Percentiles rank a stretch among this genome's conserved stretches.
phyloP scores from a whole-genome alignment of 1,140 invertebrate species.

The Eumaeus atala region DNA sequence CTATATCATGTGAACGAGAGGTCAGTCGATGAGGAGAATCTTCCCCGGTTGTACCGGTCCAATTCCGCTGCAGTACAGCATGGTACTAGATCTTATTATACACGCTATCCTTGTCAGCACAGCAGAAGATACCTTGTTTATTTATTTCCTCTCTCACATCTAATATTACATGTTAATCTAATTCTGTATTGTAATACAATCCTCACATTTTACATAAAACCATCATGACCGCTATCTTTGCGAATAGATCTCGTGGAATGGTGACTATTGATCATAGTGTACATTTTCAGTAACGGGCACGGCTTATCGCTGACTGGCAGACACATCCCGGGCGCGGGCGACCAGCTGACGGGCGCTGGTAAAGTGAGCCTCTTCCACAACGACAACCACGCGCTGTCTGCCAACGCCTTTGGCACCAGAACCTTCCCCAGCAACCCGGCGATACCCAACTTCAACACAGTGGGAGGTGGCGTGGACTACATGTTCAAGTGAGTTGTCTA shows the following conservation, averaged over 20 bases:
- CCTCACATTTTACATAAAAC: too few species aligned
- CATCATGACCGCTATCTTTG: too few species aligned
- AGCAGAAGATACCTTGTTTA: too few species aligned
- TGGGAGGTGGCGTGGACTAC: conserved; percentile 40
- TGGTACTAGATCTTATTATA: too few species aligned
- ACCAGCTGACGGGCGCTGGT: conserved; percentile 36
- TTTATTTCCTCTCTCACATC: too few species aligned
- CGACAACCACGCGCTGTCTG: conserved; percentile 37
- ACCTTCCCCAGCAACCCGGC: conserved; percentile 34
- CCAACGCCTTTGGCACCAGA: conserved; percentile 39
- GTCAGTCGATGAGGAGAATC: too few species aligned
- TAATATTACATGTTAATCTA: too few species aligned
- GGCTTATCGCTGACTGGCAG: conserved; percentile 29
- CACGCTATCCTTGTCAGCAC: too few species aligned
- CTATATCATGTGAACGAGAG: too few species aligned
- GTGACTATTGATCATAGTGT: background rate
- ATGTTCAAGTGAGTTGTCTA: conserved; percentile 33
- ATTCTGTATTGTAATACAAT: too few species aligned
- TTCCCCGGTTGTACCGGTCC: too few species aligned
- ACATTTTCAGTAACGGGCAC: conserved; percentile 33
- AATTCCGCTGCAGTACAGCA: too few species aligned
- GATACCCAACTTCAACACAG: conserved; percentile 39
- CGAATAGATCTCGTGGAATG: background rate
- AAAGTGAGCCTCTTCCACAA: conserved; percentile 38
- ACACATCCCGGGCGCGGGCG: conserved; percentile 31